These are phyloP conservation scores for Hirundo rustica DNA, from an alignment of 2,797 vertebrate species.

Conservation along the genomic window DNA sequence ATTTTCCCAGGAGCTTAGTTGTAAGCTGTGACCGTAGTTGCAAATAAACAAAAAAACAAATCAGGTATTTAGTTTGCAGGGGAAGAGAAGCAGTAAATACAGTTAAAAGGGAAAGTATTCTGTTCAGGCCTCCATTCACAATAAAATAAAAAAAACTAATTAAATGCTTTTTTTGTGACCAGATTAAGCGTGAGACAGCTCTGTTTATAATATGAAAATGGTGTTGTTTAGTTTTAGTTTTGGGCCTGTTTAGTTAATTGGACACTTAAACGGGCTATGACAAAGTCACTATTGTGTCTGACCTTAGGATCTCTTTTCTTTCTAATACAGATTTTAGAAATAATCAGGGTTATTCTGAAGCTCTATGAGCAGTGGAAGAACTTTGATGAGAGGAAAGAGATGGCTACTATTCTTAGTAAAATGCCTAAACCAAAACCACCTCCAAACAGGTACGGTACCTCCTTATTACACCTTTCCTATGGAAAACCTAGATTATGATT, in stretches of 20 bases:
- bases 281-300: neutral
- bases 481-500: neutral
- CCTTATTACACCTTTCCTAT: neutral
- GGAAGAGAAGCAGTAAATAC: neutral
- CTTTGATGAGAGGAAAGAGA: slow-evolving; percentile 98
- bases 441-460: slow-evolving; percentile 88
- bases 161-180: neutral
- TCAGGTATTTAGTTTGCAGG: neutral
- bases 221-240: neutral
- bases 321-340: slow-evolving; percentile 92
- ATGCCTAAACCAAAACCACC: slow-evolving; percentile 99
- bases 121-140: neutral
- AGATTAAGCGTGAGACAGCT: neutral
- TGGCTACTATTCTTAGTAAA: slow-evolving; percentile 95
- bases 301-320: slow-evolving; percentile 18
- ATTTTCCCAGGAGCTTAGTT: neutral
- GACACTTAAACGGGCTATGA: neutral
- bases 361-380: slow-evolving; percentile 99
- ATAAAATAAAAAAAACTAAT: neutral
- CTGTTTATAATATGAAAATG: neutral
- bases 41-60: neutral
- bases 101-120: neutral
- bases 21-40: neutral
- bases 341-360: slow-evolving; percentile 98
- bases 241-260: neutral